Evolutionary conservation across 2,113 vertebrate species (phyloP).

Genomic region (Barbus barbus): DNA sequence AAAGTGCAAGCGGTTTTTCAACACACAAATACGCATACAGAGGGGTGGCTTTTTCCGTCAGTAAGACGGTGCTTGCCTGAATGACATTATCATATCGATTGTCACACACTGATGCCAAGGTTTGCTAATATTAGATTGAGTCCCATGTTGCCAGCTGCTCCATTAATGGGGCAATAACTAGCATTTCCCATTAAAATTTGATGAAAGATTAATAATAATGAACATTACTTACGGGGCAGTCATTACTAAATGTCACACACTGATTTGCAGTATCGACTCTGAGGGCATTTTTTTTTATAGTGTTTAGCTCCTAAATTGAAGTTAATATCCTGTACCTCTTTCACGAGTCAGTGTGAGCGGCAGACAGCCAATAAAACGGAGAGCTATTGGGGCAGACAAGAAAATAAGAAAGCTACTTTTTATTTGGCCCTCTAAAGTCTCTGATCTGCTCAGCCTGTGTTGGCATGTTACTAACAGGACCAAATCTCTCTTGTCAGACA

Average conservation of each 20-base stretch:
- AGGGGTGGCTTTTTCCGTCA: neutral
- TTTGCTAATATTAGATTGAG: conserved; percentile 34
- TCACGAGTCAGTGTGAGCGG: neutral
- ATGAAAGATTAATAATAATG: conserved; percentile 41
- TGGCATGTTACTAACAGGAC: neutral
- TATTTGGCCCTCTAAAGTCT: neutral
- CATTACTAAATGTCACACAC: conserved; percentile 23
- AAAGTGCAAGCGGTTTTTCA: conserved; percentile 28
- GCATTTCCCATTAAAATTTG: conserved; percentile 26
- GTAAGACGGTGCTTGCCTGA: neutral
- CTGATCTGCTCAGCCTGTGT: neutral
- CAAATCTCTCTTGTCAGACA: conserved; percentile 21
- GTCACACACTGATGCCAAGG: conserved; percentile 20
- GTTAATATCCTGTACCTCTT: conserved; percentile 25
- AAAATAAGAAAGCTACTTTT: neutral
- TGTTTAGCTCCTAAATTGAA: conserved; percentile 28
- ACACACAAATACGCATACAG: conserved; percentile 15
- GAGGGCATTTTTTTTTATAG: neutral
- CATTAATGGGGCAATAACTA: conserved; percentile 30
- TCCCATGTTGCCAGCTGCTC: conserved; percentile 10
- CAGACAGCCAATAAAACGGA: neutral
- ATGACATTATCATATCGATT: conserved; percentile 30
- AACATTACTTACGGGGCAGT: conserved; percentile 16
- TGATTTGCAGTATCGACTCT: conserved; percentile 33
- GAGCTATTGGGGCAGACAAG: neutral